Evolutionary conservation across 2,888 invertebrate genomes (phyloP), one percentile per base, ranked within the genome.

Genomic region (Perdita meconis): DNA sequence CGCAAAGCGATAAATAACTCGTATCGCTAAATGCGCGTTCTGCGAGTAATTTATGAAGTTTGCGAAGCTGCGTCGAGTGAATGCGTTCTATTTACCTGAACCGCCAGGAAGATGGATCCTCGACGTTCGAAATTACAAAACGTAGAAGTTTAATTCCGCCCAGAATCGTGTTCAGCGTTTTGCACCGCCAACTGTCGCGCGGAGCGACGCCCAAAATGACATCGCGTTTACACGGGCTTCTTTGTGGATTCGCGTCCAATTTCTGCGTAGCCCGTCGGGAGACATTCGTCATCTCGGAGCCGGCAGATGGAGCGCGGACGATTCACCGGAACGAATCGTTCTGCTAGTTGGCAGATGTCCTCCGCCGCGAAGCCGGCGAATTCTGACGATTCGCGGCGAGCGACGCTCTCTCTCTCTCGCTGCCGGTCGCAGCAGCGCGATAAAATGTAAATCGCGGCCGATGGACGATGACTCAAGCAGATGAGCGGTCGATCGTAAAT

Each of bases 251-350:
- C 24, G 30, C 24, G n/a, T 26, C 1, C 34, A 60, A 65, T 70
- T 66, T 56, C 38, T 42, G 40, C 57, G 24, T 53, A 61, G 74
- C 83, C 81, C 74, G 67, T 53, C 61, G 82, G 77, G 79, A 70
- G 71, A 71, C 88, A 88, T 90, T 85, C 85, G 86, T 90, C 89
- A 89, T 89, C 78, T 86, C 67, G 83, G 76, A 79, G 75, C 83
- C 81, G 87, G 80, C 88, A 88, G 87, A 89, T 86, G 89, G 86
- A 84, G 66, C 82, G 44, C 57, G 79, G 70, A 51, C 73, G 81
- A 79, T 86, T 86, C 83, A 78, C 71, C 85, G 82, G 78, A 57
- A 76, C 82, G 77, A 86, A 85, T 80, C 69, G 74, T 30, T 61
- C 61, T 38, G 61, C 47, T 19, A 30, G 64, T 50, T 66, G 74